phyloP scores from a whole-genome alignment of 2,113 vertebrate genomes.

The Ptilorrhoa leucosticta region DNA sequence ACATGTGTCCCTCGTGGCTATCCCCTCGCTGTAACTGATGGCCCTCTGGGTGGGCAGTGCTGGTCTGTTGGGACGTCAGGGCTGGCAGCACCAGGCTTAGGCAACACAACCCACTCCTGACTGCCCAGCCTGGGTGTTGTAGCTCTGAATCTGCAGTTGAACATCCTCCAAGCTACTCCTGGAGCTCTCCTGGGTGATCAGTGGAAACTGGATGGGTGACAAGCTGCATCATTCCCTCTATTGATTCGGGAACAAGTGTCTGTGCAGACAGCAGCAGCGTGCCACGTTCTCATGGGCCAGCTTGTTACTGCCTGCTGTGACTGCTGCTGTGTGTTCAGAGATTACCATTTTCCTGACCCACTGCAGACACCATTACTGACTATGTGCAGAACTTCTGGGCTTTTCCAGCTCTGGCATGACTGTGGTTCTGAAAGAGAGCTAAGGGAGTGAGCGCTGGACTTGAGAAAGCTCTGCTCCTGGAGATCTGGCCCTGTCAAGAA shows the following conservation, averaged over 20 bases:
- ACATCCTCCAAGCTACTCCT: background rate
- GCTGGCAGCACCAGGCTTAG: background rate
- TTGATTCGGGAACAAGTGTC: background rate
- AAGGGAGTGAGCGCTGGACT: background rate
- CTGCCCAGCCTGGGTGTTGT: background rate
- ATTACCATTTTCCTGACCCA: background rate
- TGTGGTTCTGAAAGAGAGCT: background rate
- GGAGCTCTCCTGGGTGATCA: background rate
- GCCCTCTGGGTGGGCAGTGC: background rate
- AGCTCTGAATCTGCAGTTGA: background rate
- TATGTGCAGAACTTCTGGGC: background rate
- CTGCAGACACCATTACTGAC: background rate
- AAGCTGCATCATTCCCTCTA: background rate
- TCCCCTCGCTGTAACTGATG: background rate
- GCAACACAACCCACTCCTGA: background rate
- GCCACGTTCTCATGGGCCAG: background rate
- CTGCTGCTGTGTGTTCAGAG: background rate
- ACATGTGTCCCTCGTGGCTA: background rate
- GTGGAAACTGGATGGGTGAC: background rate
- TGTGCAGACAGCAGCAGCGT: background rate
- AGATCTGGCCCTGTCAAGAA: background rate
- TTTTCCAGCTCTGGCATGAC: background rate
- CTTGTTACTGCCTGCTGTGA: background rate
- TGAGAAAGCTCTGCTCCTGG: background rate
- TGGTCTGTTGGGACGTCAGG: background rate